Base-by-base conservation (phyloP, 2,113 vertebrate genomes). In the Hippocampus guttulatus region DNA sequence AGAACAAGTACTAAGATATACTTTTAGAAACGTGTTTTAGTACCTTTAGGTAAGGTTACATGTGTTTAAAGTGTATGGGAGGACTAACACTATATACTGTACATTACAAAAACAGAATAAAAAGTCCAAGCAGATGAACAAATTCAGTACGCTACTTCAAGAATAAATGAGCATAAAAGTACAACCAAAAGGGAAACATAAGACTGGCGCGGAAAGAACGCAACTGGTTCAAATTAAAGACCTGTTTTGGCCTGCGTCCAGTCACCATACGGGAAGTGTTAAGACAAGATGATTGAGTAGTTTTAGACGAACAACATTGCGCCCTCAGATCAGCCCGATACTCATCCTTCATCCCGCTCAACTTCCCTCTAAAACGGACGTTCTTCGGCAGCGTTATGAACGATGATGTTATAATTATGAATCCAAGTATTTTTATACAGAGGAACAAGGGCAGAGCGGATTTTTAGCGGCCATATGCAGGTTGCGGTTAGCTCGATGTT, bases 371-470 rank as follows among this genome's bases (percentile, higher is more conserved):
- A 63, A 83, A 83, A 87, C 82, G 84, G 77, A 68, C 76, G 69
- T 79, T 87, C 90, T 90, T 86, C 78, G 87, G 83, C 83, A 80
- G 85, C 70, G 63, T 91, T 87, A 86, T 90, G 91, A 90, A 80
- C 76, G 85, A 90, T 91, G 88, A 85, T 89, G 87, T 88, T 90
- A 61, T 61, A 91, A 91, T 91, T 91, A 91, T 79, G 78, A 83
- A 85, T 86, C 79, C 54, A 74, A 87, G 86, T 89, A 88, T 91
- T 89, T 90, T 90, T 87, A 90, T 78, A 83, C 75, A 51, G 30
- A 70, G 80, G 84, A 87, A 89, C 83, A 86, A 84, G 90, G 88
- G 85, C 88, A 87, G 84, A 84, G 71, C 55, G 64, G 83, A 87
- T 88, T 80, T 81, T 89, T 86, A 86, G 69, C 9, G 64, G 62